phyloP scores from a whole-genome alignment of 1,140 invertebrate genomes.

The Heliconius melpomene region DNA sequence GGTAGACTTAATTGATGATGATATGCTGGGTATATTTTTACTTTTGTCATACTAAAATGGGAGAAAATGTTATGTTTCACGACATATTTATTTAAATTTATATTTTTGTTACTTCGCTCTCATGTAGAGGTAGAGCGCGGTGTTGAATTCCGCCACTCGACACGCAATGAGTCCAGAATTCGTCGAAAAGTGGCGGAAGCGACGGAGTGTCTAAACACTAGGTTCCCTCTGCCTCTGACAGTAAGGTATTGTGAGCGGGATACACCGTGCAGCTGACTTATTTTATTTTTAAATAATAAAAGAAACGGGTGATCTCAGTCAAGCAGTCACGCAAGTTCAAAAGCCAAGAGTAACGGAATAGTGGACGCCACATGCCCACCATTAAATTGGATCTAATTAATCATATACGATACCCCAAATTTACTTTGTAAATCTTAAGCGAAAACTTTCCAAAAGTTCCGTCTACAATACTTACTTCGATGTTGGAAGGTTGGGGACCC shows the following conservation, averaged over 20 bases:
- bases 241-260: too few relatives aligned
- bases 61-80: background rate
- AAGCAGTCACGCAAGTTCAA: conserved; percentile 68
- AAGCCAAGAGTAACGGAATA: conserved; percentile 72
- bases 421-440: conserved; percentile 19
- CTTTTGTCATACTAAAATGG: background rate
- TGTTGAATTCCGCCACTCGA: too few relatives aligned
- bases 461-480: conserved; percentile 30
- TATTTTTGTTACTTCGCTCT: too few relatives aligned
- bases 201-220: too few relatives aligned
- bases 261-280: too few relatives aligned
- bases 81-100: too few relatives aligned
- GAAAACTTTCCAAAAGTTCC: conserved; percentile 37
- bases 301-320: background rate
- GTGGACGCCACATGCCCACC: conserved; percentile 58
- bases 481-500: background rate
- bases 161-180: too few relatives aligned
- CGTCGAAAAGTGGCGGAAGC: too few relatives aligned
- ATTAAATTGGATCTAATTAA: conserved; percentile 50
- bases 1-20: background rate
- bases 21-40: background rate
- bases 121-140: too few relatives aligned
- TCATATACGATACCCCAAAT: conserved; percentile 35
- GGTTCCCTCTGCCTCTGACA: too few relatives aligned
- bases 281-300: background rate